Percentiles rank a stretch among this genome's conserved stretches.
Conservation (phyloP, 2,797 vertebrate genomes). For the Rhabdomys pumilio region DNA sequence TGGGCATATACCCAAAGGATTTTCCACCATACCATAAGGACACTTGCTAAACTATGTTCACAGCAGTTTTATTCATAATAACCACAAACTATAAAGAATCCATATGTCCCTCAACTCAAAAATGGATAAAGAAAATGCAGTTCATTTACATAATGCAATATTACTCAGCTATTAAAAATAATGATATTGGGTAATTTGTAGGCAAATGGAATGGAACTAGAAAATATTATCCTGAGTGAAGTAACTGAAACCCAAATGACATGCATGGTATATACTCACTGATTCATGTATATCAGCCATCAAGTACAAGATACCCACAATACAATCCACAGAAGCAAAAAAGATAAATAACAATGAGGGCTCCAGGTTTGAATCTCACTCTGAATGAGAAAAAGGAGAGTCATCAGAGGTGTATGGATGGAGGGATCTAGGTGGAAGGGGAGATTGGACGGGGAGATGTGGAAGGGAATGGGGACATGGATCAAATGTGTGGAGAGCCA, state of each 20-base stretch:
- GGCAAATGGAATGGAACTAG: background rate
- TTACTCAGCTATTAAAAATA: background rate
- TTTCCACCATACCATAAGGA: background rate
- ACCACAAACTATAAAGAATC: background rate
- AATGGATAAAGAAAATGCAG: background rate
- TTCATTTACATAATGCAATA: background rate
- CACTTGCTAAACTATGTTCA: background rate
- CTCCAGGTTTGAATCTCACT: background rate
- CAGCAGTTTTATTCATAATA: background rate
- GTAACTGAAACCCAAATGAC: background rate
- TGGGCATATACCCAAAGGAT: background rate
- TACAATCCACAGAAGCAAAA: background rate
- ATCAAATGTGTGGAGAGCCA: background rate
- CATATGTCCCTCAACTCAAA: background rate
- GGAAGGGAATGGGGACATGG: background rate
- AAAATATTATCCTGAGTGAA: background rate
- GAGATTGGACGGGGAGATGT: background rate
- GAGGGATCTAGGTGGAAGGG: background rate
- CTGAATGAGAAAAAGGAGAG: background rate
- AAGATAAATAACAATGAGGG: background rate
- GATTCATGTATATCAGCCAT: background rate
- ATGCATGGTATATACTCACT: background rate
- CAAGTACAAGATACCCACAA: background rate
- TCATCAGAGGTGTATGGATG: background rate
- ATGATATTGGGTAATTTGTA: background rate